A percentile compares a stretch with the other conserved stretches of the same genome.
Evolutionary conservation across 2,113 vertebrate genomes (phyloP).

Genomic region (Esox niger): DNA sequence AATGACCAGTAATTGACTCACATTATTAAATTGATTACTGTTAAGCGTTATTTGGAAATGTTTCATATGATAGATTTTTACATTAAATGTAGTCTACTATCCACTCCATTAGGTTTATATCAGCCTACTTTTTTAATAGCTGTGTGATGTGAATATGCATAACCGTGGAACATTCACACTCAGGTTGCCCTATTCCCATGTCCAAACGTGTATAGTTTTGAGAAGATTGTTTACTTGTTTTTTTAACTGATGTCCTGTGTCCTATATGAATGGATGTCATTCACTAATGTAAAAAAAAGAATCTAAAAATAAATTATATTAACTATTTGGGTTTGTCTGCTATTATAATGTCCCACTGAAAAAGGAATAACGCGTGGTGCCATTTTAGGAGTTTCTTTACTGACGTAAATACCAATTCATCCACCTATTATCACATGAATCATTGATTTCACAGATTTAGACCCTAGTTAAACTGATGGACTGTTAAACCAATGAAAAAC

Average conservation of each 20-base stretch:
- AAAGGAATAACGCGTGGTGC: neutral
- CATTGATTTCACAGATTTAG: neutral
- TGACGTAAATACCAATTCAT: too few species aligned
- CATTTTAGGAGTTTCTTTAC: neutral
- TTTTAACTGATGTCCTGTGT: neutral
- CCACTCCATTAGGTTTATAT: too few species aligned
- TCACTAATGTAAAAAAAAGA: neutral
- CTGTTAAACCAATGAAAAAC: conserved; percentile 45
- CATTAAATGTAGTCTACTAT: too few species aligned
- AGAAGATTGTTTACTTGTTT: too few species aligned
- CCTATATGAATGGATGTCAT: too few species aligned
- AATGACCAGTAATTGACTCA: too few species aligned
- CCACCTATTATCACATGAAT: too few species aligned
- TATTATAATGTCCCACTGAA: neutral
- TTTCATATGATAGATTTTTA: too few species aligned
- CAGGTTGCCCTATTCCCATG: neutral
- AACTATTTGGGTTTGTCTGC: neutral
- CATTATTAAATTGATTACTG: too few species aligned
- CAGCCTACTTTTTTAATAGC: neutral
- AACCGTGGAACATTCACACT: neutral
- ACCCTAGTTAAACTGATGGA: too few species aligned
- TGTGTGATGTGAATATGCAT: neutral
- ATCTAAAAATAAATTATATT: neutral
- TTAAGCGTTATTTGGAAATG: too few species aligned
- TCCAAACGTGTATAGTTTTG: neutral